Conservation (phyloP, 2,797 vertebrate genomes). For the Chlorospingus flavigularis region DNA sequence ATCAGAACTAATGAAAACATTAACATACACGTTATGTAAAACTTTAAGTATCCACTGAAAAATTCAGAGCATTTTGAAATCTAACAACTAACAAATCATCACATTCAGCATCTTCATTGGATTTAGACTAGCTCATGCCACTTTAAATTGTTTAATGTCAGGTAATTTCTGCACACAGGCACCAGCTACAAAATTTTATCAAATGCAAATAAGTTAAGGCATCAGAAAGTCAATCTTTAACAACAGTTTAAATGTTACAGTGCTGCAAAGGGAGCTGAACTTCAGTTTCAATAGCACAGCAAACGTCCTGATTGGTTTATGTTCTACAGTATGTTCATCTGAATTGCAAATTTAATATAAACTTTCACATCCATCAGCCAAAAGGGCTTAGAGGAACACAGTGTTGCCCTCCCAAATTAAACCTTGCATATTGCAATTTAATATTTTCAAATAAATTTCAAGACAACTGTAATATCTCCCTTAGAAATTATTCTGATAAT, state of each 20-base stretch:
- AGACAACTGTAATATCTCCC: background rate
- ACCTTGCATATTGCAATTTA: background rate
- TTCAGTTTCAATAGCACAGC: background rate
- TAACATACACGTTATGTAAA: background rate
- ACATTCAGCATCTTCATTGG: conserved; percentile 28
- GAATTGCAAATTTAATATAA: background rate
- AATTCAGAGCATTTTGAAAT: background rate
- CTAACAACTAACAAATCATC: background rate
- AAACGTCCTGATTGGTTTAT: background rate
- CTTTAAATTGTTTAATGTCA: background rate
- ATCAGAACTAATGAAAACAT: conserved; percentile 9
- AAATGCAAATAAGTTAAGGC: conserved; percentile 61
- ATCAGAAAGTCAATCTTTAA: conserved; percentile 48
- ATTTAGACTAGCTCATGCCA: conserved; percentile 29
- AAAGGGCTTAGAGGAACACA: background rate
- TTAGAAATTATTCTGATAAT: background rate
- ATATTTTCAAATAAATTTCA: background rate
- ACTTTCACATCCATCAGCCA: background rate
- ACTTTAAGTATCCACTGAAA: background rate
- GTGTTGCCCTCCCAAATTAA: background rate
- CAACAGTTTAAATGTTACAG: background rate
- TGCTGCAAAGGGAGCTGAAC: conserved; percentile 21
- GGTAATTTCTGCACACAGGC: conserved; percentile 26
- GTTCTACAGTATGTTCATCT: background rate
- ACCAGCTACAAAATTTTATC: conserved; percentile 43